These are phyloP conservation scores for Anorthoa munda DNA, from an alignment of 2,888 invertebrate species.

Conservation along the genomic window DNA sequence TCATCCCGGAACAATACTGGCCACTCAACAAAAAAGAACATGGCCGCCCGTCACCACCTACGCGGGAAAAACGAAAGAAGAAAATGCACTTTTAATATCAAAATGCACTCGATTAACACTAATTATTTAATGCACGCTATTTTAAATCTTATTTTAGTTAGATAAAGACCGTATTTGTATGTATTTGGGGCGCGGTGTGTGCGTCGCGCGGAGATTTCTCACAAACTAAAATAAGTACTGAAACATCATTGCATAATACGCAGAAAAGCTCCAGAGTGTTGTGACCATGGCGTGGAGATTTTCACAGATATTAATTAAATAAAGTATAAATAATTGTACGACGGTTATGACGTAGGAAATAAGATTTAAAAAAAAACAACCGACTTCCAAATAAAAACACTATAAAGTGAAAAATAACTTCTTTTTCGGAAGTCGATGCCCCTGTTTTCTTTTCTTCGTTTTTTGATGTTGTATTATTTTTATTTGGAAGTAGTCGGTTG, in stretches of 20 bases:
- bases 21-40: slow-evolving; percentile 76
- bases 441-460: too few relatives aligned
- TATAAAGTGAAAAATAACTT: too few relatives aligned
- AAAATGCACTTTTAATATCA: slow-evolving; percentile 58
- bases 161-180: slow-evolving; percentile 64
- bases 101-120: slow-evolving; percentile 57
- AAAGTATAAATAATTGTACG: not conserved
- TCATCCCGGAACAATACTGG: slow-evolving; percentile 73
- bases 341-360: too few relatives aligned
- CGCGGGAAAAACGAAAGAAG: slow-evolving; percentile 59
- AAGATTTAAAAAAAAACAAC: too few relatives aligned
- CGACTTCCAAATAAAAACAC: too few relatives aligned
- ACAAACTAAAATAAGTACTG: slow-evolving; percentile 88
- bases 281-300: slow-evolving; percentile 66
- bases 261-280: slow-evolving; percentile 84
- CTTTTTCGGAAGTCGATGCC: too few relatives aligned
- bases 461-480: too few relatives aligned
- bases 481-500: too few relatives aligned
- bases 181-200: slow-evolving; percentile 71
- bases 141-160: slow-evolving; percentile 47
- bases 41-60: slow-evolving; percentile 70
- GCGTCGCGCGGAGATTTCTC: slow-evolving; percentile 79
- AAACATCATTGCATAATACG: slow-evolving; percentile 88
- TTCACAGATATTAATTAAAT: slow-evolving; percentile 63
- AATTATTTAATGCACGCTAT: slow-evolving; percentile 41